phyloP scores from a whole-genome alignment of 2,113 vertebrate species.

The Oncorhynchus mykiss region DNA sequence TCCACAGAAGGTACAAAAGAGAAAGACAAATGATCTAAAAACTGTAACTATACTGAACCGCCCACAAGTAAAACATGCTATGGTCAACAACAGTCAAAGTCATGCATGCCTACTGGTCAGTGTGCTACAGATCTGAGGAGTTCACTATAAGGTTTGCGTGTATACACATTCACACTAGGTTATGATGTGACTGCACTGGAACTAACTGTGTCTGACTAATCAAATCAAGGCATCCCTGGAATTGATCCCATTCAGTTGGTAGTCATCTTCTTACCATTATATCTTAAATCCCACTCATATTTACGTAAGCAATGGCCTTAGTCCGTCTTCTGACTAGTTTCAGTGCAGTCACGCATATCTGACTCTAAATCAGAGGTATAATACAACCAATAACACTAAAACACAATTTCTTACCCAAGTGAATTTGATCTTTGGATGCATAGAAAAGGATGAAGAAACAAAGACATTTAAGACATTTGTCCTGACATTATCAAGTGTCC shows the following conservation, averaged over 20 bases:
- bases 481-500: too few relatives aligned
- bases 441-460: constrained; percentile 63
- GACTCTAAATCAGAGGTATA: too few relatives aligned
- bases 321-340: not conserved
- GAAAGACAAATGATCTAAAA: not conserved
- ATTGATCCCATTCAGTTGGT: not conserved
- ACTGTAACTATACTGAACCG: too few relatives aligned
- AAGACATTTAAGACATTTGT: constrained; percentile 31
- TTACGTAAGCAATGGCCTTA: too few relatives aligned
- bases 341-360: not conserved
- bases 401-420: constrained; percentile 83
- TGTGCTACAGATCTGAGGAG: too few relatives aligned
- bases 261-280: not conserved
- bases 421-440: constrained; percentile 86
- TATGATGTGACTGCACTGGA: constrained; percentile 3
- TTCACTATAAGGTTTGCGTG: too few relatives aligned
- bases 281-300: too few relatives aligned
- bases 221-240: not conserved
- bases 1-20: not conserved
- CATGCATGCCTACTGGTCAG: too few relatives aligned
- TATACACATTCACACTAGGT: too few relatives aligned
- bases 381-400: not conserved
- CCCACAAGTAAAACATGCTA: too few relatives aligned
- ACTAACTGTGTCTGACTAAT: not conserved
- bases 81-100: too few relatives aligned